Percentiles rank a stretch among this genome's conserved stretches.
Evolutionary conservation across 2,113 vertebrate species (phyloP).

Genomic region (Scolopax mira): DNA sequence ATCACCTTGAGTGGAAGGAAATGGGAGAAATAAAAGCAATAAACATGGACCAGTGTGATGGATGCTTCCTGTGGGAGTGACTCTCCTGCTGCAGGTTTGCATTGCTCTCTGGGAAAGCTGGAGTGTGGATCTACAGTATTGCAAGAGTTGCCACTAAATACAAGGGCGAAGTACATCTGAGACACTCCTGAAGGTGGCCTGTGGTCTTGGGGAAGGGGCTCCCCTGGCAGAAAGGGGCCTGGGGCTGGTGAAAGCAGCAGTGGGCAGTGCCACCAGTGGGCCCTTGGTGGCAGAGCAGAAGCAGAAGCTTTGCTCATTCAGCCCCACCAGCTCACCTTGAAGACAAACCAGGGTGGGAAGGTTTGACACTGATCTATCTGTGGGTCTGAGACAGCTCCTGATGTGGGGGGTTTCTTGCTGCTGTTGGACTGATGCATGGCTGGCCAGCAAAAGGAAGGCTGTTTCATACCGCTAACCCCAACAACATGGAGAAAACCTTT

Average conservation of each 20-base stretch:
- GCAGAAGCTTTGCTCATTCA: background rate
- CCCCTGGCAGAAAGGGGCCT: background rate
- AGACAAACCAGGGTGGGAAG: background rate
- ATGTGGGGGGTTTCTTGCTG: background rate
- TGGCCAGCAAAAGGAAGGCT: background rate
- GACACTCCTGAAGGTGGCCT: background rate
- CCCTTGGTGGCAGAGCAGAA: fast-evolving
- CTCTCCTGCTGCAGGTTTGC: background rate
- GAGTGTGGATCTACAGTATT: background rate
- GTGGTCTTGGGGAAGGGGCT: background rate
- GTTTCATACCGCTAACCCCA: background rate
- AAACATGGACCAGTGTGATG: fast-evolving
- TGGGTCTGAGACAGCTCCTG: background rate
- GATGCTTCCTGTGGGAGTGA: background rate
- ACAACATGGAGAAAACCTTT: background rate
- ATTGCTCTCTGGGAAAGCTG: background rate
- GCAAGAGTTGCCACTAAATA: background rate
- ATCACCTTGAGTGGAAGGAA: background rate
- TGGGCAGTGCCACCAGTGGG: background rate
- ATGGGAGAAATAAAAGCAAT: background rate
- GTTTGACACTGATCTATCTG: background rate
- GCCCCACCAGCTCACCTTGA: background rate
- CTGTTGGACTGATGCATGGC: background rate
- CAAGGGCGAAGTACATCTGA: background rate
- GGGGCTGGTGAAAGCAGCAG: background rate